Base-by-base conservation (phyloP, 1,140 invertebrate genomes). In the Trichonephila clavipes region DNA sequence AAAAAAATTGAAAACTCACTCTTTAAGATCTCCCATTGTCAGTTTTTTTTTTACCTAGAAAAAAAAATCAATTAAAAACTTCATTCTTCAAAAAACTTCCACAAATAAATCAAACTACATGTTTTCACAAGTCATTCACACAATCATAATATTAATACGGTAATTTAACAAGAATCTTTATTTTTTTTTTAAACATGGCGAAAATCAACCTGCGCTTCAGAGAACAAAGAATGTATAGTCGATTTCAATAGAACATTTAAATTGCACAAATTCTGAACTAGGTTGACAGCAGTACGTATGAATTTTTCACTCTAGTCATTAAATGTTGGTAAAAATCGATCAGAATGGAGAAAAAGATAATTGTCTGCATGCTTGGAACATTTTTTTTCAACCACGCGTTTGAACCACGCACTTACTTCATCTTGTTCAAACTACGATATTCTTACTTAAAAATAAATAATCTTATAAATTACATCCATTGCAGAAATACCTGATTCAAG, bases 1-100 rank as follows among this genome's bases (percentile, higher is more conserved):
- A 24, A 24, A 61, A n/a, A 1, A 86, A 58, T 24, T 51, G 18
- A 86, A 85, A 64, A 64, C 86, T 88, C 40, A 88, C 86, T 88
- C 86, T 64, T 88, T 88, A 40, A 88, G 86, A 21, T 88, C 86
- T 34, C 86, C 86, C 86, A 88, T 88, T 18, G n/a, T 24, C 40
- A 64, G 28, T 62, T 44, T 6, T 34, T 62, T 44, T 6, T 34
- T 34, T 62, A 18, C 86, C 64, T 64, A 6, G 40, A 64, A 88
- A 61, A 85, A 59, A 58, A 61, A 51, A n/a, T 10, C 24, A 14
- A 28, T 6, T 40, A 34, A 19, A 16, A 28, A 34, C 44, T 58
- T n/a, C 6, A 21, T 14, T 59, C 24, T 21, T 5, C 81, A 83
- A 21, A 12, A 12, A 51, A 40, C 18, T n/a, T n/a, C 40, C 6